Percentiles rank a stretch among this genome's conserved stretches.
These are phyloP conservation scores for Barnardius zonarius DNA, from an alignment of 2,113 vertebrate genomes.

Conservation along the genomic window DNA sequence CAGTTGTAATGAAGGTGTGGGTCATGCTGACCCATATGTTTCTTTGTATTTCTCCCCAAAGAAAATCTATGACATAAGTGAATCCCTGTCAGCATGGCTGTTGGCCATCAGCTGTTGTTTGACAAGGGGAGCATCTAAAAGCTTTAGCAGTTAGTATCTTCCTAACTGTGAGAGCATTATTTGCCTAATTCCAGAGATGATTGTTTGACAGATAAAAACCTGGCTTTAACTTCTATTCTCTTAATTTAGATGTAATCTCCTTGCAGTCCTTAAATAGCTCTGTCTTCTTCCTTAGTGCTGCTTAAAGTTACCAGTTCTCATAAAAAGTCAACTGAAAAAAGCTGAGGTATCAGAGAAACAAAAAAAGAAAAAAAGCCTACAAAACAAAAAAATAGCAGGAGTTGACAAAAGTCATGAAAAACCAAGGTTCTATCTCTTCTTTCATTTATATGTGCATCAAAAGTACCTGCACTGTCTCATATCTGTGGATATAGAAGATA, in stretches of 20 bases:
- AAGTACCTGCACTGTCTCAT: neutral
- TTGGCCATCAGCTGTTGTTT: neutral
- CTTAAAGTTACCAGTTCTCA: neutral
- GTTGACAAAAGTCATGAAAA: neutral
- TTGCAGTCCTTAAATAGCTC: neutral
- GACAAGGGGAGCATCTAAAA: conserved; percentile 28
- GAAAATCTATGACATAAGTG: conserved; percentile 11
- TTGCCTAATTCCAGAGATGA: conserved; percentile 18
- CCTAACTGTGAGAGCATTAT: neutral
- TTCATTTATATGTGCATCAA: neutral
- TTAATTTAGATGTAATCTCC: neutral
- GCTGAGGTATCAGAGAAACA: neutral
- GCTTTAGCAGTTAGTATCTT: conserved; percentile 20
- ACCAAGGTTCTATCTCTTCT: neutral
- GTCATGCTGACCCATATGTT: conserved; percentile 13
- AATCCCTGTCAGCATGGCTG: conserved; percentile 4
- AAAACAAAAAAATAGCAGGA: neutral
- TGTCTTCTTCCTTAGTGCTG: neutral
- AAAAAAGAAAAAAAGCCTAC: neutral
- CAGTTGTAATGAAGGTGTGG: neutral
- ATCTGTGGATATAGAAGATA: neutral
- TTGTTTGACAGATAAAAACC: conserved; percentile 34
- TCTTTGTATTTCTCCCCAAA: conserved; percentile 10
- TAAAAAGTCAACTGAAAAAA: neutral
- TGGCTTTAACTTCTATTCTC: neutral